Conservation (phyloP, 1,140 invertebrate genomes). For the Ridgeia piscesae region DNA sequence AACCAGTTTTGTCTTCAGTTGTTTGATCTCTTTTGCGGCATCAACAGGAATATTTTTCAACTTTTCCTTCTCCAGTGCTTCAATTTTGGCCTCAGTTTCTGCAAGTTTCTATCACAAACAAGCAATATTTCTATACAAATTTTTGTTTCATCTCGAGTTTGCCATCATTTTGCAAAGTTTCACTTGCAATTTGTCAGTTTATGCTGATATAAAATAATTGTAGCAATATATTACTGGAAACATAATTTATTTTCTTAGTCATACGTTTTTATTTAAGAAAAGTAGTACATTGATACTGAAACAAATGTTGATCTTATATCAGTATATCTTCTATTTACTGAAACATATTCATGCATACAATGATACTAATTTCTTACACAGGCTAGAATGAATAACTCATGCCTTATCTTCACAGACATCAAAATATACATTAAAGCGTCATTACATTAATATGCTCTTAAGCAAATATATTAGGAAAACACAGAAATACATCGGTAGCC, state of each 20-base stretch:
- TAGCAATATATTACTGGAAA: not conserved
- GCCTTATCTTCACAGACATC: too few species aligned
- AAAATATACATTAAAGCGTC: too few species aligned
- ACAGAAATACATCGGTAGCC: too few species aligned
- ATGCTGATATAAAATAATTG: not conserved
- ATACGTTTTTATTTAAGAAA: not conserved
- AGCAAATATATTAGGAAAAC: too few species aligned
- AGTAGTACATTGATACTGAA: not conserved
- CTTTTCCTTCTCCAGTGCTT: constrained; percentile 45
- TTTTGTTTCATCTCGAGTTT: not conserved
- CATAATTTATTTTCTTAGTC: not conserved
- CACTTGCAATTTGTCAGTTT: too few species aligned
- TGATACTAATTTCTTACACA: too few species aligned
- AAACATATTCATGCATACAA: not conserved
- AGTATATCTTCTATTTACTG: too few species aligned
- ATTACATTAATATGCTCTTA: too few species aligned
- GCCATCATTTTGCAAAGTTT: not conserved
- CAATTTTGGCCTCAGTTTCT: constrained; percentile 36
- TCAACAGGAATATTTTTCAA: constrained; percentile 49
- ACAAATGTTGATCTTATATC: not conserved
- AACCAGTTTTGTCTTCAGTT: constrained; percentile 49
- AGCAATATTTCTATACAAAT: not conserved
- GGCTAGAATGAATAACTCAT: too few species aligned
- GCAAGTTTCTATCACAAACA: constrained; percentile 37
- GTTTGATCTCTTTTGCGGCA: constrained; percentile 48